phyloP scores from a whole-genome alignment of 2,113 vertebrate species.

The Chloropsis cyanopogon region DNA sequence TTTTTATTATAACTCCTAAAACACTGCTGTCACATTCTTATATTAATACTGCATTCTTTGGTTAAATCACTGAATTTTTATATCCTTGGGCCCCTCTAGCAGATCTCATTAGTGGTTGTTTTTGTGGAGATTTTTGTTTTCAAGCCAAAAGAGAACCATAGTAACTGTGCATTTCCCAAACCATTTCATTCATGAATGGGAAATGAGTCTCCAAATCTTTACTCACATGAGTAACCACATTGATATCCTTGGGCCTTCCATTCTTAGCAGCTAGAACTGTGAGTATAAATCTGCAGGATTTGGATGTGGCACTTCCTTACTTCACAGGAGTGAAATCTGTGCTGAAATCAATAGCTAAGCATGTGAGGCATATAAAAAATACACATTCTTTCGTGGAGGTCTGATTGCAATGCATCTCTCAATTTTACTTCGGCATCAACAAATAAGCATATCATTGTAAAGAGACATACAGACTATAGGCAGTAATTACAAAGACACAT shows the following conservation, averaged over 20 bases:
- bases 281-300: constrained; percentile 5
- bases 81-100: neutral
- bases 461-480: neutral
- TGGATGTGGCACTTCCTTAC: constrained; percentile 28
- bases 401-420: constrained; percentile 30
- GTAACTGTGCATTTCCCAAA: constrained; percentile 57
- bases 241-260: constrained; percentile 30
- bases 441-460: constrained; percentile 32
- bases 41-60: neutral
- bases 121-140: constrained; percentile 34
- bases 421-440: constrained; percentile 17
- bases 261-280: constrained; percentile 18
- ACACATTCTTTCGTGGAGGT: constrained; percentile 37
- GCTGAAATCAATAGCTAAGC: constrained; percentile 37
- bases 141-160: constrained; percentile 45
- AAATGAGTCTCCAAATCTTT: constrained; percentile 30
- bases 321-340: constrained; percentile 6
- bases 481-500: constrained; percentile 46
- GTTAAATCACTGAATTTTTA: neutral
- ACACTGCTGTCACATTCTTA: neutral
- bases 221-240: constrained; percentile 58
- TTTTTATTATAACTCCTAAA: neutral
- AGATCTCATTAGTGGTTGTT: constrained; percentile 11
- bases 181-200: constrained; percentile 41
- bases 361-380: constrained; percentile 1